phyloP scores from a whole-genome alignment of 2,797 vertebrate genomes.

The Enteromius unitaeniatus region DNA sequence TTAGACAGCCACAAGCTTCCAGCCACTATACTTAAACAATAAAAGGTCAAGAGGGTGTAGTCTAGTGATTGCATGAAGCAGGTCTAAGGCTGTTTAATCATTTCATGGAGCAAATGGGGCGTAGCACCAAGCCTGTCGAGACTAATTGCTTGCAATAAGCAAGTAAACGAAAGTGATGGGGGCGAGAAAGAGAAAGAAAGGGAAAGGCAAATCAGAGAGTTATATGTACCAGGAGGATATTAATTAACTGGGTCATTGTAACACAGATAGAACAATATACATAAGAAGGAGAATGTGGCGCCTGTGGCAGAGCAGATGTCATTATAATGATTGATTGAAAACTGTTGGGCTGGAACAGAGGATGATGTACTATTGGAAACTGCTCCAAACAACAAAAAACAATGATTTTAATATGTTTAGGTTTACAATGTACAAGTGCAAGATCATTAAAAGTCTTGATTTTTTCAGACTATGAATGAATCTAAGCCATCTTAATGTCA shows the following conservation, averaged over 20 bases:
- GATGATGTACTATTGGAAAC: neutral
- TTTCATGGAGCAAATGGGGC: slow-evolving; percentile 35
- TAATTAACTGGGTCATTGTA: slow-evolving; percentile 48
- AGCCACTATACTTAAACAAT: neutral
- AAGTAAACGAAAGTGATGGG: slow-evolving; percentile 29
- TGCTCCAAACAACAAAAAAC: neutral
- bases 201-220: slow-evolving; percentile 27
- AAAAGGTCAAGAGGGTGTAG: slow-evolving; percentile 29
- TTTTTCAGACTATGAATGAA: neutral
- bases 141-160: slow-evolving; percentile 46
- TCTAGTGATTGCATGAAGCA: slow-evolving; percentile 15
- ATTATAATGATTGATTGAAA: slow-evolving; percentile 38
- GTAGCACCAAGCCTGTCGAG: slow-evolving; percentile 39
- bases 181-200: neutral
- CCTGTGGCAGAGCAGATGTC: neutral
- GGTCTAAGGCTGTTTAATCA: slow-evolving; percentile 38
- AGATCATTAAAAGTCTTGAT: neutral
- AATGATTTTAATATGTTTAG: neutral
- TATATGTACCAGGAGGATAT: slow-evolving; percentile 43
- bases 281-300: neutral
- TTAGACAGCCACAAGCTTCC: neutral
- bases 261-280: slow-evolving; percentile 20
- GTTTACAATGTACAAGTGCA: neutral
- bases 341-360: slow-evolving; percentile 25
- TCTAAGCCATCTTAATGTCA: neutral